Evolutionary conservation across 2,797 vertebrate species (phyloP).

Genomic region (Trachurus trachurus): DNA sequence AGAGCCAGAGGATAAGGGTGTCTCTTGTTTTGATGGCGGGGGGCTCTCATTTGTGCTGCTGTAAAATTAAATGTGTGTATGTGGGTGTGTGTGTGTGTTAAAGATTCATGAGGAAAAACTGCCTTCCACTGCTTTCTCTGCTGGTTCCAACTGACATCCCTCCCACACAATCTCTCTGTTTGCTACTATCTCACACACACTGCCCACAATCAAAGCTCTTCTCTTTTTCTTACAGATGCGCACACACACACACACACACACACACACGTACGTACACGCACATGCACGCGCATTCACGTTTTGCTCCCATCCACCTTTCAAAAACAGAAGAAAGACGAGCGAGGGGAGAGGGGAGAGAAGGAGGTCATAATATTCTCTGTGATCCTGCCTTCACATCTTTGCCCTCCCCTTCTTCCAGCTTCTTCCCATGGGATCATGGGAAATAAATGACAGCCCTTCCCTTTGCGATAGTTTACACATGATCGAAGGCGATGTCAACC

Average conservation of each 20-base stretch:
- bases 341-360: constrained; percentile 57
- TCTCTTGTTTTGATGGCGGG: constrained; percentile 43
- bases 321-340: constrained; percentile 42
- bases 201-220: constrained; percentile 57
- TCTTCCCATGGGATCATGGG: constrained; percentile 74
- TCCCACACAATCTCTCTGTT: constrained; percentile 65
- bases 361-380: constrained; percentile 73
- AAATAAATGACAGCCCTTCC: constrained; percentile 77
- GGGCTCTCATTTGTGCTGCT: constrained; percentile 57
- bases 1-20: constrained; percentile 39
- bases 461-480: constrained; percentile 80
- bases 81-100: constrained; percentile 62
- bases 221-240: neutral
- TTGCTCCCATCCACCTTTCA: constrained; percentile 47
- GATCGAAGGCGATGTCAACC: constrained; percentile 81
- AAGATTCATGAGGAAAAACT: constrained; percentile 74
- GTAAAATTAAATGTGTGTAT: constrained; percentile 70
- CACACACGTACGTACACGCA: neutral
- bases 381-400: constrained; percentile 66
- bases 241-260: neutral
- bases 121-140: constrained; percentile 44
- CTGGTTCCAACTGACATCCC: constrained; percentile 62
- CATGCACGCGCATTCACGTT: constrained; percentile 3
- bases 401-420: constrained; percentile 50
- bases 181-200: constrained; percentile 51